Evolutionary conservation across 2,888 invertebrate genomes (phyloP), one percentile per base, ranked within the genome.

Genomic region (Xanthorhoe designata): DNA sequence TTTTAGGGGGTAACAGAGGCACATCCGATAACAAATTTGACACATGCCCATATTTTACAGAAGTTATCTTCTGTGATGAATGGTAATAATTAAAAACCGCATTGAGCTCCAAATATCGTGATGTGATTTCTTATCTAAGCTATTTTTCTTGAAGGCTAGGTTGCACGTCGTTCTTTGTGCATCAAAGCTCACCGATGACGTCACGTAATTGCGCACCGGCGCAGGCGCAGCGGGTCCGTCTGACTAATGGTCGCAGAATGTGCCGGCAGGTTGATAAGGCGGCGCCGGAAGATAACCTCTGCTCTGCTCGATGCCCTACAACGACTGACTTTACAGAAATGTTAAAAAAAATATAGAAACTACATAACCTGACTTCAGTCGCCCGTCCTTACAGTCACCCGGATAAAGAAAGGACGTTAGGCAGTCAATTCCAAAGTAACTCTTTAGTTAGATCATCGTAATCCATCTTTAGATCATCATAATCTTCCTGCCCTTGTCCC

Each of bases 201-300:
- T 68, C 69, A 64, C 32, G 54, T 56, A 63, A 66, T 62, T 58
- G 62, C 53, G 67, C 55, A 59, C 59, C 66, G 59, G 15, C 54
- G 57, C 51, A 7, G 51, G 51, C n/a, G 53, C 58, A 57, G 51
- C 57, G 57, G 57, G 61, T 62, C 66, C 42, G 50, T 45, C 54
- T 66, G 86, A 86, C 78, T 86, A 86, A 87, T 77, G 70, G 78
- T 70, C 76, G 75, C 78, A 80, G 83, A 79, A 86, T 87, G 85
- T 74, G 75, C 72, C 71, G 64, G 75, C 81, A 83, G 82, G 84
- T 83, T 81, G 83, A 83, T 85, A 86, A 81, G 73, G 64, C 70
- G 83, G 83, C 84, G 86, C 82, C 85, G 74, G 18, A 45, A 63
- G 68, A 68, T 68, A 68, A 68, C 68, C 68, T 64, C 60, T 9